These are phyloP conservation scores for Zelleria hepariella DNA, from an alignment of 2,888 invertebrate species.

Conservation along the genomic window DNA sequence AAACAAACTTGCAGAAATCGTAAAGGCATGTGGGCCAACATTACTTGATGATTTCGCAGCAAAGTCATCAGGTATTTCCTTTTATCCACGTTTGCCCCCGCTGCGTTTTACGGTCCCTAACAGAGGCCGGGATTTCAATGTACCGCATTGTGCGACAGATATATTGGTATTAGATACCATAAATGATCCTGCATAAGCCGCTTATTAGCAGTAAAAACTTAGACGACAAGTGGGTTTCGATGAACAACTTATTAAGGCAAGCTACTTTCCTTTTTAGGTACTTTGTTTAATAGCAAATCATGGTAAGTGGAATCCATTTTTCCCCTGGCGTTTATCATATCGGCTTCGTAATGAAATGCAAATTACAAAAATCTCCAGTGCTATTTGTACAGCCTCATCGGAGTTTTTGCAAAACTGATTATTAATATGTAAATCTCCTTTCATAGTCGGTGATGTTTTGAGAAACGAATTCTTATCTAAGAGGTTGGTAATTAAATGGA, in stretches of 20 bases:
- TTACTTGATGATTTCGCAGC: too few species aligned
- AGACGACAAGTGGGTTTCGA: neutral
- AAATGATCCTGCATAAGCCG: neutral
- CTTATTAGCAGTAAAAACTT: neutral
- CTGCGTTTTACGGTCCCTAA: neutral
- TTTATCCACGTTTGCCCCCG: neutral
- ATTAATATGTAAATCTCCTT: constrained; percentile 35
- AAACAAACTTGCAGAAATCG: neutral
- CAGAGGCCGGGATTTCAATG: neutral
- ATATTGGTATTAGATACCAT: neutral
- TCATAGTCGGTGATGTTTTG: constrained; percentile 23
- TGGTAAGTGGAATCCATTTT: neutral
- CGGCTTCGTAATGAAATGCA: neutral
- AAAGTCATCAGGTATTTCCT: neutral
- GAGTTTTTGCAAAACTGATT: constrained; percentile 23
- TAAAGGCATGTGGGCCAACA: neutral
- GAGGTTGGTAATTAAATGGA: constrained; percentile 40
- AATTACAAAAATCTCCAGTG: neutral
- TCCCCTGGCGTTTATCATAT: neutral
- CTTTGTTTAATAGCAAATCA: neutral
- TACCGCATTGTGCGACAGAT: neutral
- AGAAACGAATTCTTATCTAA: constrained; percentile 32
- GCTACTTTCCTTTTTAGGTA: neutral
- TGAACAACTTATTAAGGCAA: neutral
- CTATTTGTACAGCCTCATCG: neutral